Percentiles rank a stretch among this genome's conserved stretches.
phyloP scores from a whole-genome alignment of 2,113 vertebrate genomes.

The Gobiocypris rarus region DNA sequence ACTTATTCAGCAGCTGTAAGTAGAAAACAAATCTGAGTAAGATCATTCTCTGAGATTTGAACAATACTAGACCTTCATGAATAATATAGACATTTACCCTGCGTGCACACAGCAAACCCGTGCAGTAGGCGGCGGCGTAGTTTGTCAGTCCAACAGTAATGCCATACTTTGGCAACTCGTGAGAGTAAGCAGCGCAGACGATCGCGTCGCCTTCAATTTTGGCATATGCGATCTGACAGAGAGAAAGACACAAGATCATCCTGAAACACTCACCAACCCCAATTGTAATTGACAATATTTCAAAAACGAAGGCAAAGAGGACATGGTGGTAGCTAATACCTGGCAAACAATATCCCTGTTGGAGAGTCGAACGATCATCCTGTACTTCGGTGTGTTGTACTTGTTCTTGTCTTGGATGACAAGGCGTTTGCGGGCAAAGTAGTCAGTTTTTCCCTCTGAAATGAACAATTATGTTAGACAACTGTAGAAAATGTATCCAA shows the following conservation, averaged over 20 bases:
- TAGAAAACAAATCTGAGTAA: conserved; percentile 33
- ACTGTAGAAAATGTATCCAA: background rate
- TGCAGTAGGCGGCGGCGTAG: conserved; percentile 97
- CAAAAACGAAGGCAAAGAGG: background rate
- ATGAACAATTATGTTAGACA: background rate
- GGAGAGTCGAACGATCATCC: conserved; percentile 96
- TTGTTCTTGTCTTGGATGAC: conserved; percentile 99
- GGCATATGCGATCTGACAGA: conserved; percentile 92
- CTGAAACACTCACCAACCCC: background rate
- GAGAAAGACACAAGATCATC: background rate
- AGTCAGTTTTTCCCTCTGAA: conserved; percentile 98
- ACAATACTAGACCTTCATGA: background rate
- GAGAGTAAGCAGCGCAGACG: conserved; percentile 95
- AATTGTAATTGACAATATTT: background rate
- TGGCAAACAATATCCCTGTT: conserved; percentile 99
- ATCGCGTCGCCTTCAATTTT: conserved; percentile 98
- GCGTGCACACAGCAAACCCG: conserved; percentile 94
- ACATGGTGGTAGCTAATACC: conserved; percentile 71
- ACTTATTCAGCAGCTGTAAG: conserved; percentile 92
- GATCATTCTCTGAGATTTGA: background rate
- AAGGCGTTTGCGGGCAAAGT: conserved; percentile 94
- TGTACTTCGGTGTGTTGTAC: conserved; percentile 98
- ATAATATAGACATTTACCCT: conserved; percentile 78
- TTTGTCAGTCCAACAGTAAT: conserved; percentile 94
- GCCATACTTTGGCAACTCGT: conserved; percentile 95